phyloP scores from a whole-genome alignment of 2,888 invertebrate species.

The Drosophila siamana region DNA sequence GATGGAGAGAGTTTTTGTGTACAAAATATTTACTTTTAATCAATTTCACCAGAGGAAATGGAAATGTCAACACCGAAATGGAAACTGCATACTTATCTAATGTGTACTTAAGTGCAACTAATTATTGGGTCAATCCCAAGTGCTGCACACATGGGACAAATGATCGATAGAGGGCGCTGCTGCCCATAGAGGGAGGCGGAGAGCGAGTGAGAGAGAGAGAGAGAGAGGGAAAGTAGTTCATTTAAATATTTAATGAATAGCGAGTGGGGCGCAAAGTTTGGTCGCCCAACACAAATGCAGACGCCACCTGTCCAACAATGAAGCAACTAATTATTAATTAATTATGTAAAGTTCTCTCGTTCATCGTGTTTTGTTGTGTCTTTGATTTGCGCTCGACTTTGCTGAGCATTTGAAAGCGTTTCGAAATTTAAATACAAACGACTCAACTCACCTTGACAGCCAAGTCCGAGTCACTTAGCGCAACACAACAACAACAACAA shows the following conservation, averaged over 20 bases:
- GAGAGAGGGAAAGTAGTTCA: slow-evolving; percentile 50
- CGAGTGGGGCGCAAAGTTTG: slow-evolving; percentile 16
- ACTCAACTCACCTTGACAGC: slow-evolving; percentile 46
- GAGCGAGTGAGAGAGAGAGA: not conserved
- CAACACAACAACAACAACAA: slow-evolving; percentile 8
- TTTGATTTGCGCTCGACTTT: slow-evolving; percentile 11
- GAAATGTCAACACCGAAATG: slow-evolving; percentile 40
- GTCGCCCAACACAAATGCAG: too few species aligned
- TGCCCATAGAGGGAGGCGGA: too few species aligned
- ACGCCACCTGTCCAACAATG: slow-evolving; percentile 56
- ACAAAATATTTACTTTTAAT: slow-evolving; percentile 54
- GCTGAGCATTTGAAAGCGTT: slow-evolving; percentile 27
- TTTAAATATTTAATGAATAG: slow-evolving; percentile 70
- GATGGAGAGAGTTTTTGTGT: slow-evolving; percentile 15
- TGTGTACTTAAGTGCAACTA: slow-evolving; percentile 69
- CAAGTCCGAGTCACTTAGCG: slow-evolving; percentile 24
- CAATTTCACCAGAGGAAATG: slow-evolving; percentile 52
- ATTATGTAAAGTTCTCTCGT: slow-evolving; percentile 69
- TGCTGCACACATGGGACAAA: slow-evolving; percentile 21
- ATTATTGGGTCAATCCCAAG: slow-evolving; percentile 61
- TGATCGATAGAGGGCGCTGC: slow-evolving; percentile 32
- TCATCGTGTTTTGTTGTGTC: not conserved
- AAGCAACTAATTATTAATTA: slow-evolving; percentile 69
- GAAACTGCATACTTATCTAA: slow-evolving; percentile 58
- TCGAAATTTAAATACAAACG: slow-evolving; percentile 49